Evolutionary conservation across 2,888 invertebrate genomes (phyloP), one percentile per base, ranked within the genome.

Genomic region (Nematopogon swammerdamellus): DNA sequence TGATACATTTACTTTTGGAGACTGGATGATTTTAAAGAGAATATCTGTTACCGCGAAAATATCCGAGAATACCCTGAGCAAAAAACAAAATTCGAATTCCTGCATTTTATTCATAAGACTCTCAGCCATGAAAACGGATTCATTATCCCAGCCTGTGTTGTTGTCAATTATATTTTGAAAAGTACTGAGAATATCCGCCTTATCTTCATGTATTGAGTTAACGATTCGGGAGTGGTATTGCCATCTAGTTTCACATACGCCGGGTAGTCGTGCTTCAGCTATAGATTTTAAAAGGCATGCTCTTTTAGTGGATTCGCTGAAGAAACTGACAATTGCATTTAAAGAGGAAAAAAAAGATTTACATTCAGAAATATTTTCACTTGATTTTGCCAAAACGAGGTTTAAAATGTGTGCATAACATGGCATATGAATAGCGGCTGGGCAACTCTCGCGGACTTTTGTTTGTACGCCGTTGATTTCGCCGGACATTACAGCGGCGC

Each of bases 371-470:
- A 25, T 25, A 10, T 25, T 25, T 25, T 25, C 25, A 4, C 5
- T 25, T 6, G 25, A 25, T 25, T 25, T 25, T 25, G 25, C 25
- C 25, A 59, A 46, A 29, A 62, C 53, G 29, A 54, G 49, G 47
- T 56, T 57, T 8, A 58, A 49, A 45, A 47, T 48, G 53, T 59
- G 58, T 6, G 59, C 57, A 49, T 55, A 57, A 49, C 59, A 60
- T 49, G 60, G 59, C 1, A 55, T 57, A 49, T 56, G 60, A 43
- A 53, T 25, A 30, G 59, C 60, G 18, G 52, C 49, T 11, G 53
- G 57, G 44, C 55, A 57, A n/a, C 51, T 43, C 45, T 51, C 50
- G 54, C 54, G 55, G 42, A 60, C 51, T 53, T 53, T 53, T 17
- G 49, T 52, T 52, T 62, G 60, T n/a, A 61, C 51, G 25, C 59